Evolutionary conservation across 2,888 invertebrate genomes (phyloP).

Genomic region (Ormyrus nitidulus): DNA sequence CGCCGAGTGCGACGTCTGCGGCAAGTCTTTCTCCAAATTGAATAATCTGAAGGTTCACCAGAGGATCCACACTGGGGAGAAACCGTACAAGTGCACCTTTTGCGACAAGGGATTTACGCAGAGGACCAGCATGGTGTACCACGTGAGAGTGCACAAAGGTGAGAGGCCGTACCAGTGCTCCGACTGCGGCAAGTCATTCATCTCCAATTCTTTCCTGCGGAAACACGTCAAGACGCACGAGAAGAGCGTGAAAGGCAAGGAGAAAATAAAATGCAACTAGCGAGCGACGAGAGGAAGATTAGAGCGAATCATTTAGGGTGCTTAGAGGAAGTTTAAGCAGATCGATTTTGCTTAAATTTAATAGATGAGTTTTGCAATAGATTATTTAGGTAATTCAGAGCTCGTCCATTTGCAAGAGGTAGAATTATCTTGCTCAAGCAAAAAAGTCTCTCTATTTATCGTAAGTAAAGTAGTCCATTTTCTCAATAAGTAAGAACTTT

Average conservation of each 20-base stretch:
- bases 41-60: slow-evolving; percentile 73
- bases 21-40: slow-evolving; percentile 72
- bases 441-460: too few relatives aligned
- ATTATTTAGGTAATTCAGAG: too few relatives aligned
- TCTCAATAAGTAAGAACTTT: too few relatives aligned
- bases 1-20: slow-evolving; percentile 71
- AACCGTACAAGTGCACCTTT: slow-evolving; percentile 75
- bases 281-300: too few relatives aligned
- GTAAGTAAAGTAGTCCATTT: too few relatives aligned
- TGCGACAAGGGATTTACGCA: slow-evolving; percentile 74
- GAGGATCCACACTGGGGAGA: slow-evolving; percentile 75
- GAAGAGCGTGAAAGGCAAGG: background rate
- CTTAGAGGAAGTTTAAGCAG: too few relatives aligned
- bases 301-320: too few relatives aligned
- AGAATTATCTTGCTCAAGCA: too few relatives aligned
- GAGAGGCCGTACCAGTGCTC: slow-evolving; percentile 73
- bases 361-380: too few relatives aligned
- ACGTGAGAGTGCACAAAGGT: slow-evolving; percentile 72
- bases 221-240: slow-evolving; percentile 71
- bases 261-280: too few relatives aligned
- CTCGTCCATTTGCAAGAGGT: too few relatives aligned
- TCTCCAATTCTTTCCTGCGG: slow-evolving; percentile 72
- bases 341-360: too few relatives aligned
- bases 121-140: slow-evolving; percentile 71
- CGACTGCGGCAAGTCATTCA: slow-evolving; percentile 72